These are phyloP conservation scores for Rhabdornis inornatus DNA, from an alignment of 2,113 vertebrate species.

Conservation along the genomic window DNA sequence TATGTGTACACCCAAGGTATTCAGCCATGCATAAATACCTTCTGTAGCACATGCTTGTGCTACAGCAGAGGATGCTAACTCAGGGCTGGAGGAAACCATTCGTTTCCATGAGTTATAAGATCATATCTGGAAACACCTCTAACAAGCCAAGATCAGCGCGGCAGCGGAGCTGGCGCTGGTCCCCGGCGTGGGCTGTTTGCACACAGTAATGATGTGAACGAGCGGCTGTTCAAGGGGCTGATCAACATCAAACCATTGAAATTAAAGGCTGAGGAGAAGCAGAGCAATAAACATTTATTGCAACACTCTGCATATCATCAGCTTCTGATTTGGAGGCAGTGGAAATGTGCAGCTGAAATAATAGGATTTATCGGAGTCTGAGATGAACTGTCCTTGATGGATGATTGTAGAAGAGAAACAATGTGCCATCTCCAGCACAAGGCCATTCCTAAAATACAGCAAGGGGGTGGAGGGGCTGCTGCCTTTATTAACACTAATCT, in stretches of 20 bases:
- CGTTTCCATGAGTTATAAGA: conserved; percentile 38
- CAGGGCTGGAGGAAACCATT: conserved; percentile 22
- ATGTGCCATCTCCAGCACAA: background rate
- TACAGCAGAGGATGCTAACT: background rate
- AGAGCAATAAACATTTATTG: conserved; percentile 65
- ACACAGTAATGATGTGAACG: conserved; percentile 39
- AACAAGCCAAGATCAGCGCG: conserved; percentile 3
- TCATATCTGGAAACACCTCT: conserved; percentile 33
- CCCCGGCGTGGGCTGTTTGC: conserved; percentile 35
- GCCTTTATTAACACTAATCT: background rate
- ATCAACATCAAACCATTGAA: conserved; percentile 47
- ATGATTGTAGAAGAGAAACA: background rate
- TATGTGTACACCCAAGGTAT: background rate
- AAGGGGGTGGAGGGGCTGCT: background rate
- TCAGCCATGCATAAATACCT: background rate
- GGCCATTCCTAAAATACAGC: background rate
- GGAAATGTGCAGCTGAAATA: conserved; percentile 40
- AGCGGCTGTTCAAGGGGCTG: conserved; percentile 21
- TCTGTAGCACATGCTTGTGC: background rate
- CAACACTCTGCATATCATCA: conserved; percentile 39
- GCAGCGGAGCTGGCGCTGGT: background rate
- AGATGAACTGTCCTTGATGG: conserved; percentile 23
- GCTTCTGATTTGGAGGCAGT: conserved; percentile 37
- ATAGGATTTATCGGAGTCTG: conserved; percentile 23
- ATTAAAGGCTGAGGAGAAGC: conserved; percentile 56